Percentiles rank a stretch among this genome's conserved stretches.
phyloP scores from a whole-genome alignment of 2,888 invertebrate species.

The Sarcophaga variegata region DNA sequence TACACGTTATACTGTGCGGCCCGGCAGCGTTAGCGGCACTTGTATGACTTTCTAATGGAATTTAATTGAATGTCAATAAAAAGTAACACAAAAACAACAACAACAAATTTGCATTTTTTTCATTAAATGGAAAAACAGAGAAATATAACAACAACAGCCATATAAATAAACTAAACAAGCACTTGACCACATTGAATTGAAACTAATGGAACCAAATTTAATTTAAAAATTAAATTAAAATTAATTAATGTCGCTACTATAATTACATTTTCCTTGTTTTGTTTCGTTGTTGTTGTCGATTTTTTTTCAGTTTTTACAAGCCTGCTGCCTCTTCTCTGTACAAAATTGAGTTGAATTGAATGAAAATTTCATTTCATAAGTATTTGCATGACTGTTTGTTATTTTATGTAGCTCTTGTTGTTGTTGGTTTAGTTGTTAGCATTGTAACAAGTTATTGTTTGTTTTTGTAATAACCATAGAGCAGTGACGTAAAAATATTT shows the following conservation, averaged over 20 bases:
- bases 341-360: conserved; percentile 32
- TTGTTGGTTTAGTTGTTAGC: not conserved
- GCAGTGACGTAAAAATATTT: not conserved
- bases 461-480: not conserved
- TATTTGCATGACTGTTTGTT: too few species aligned
- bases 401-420: not conserved
- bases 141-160: not conserved
- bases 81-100: not conserved
- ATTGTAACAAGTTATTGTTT: not conserved
- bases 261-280: conserved; percentile 52
- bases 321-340: not conserved
- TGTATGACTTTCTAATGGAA: conserved; percentile 29
- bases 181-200: conserved; percentile 12
- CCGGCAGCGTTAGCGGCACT: conserved; percentile 11
- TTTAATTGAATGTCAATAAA: conserved; percentile 53
- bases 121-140: conserved; percentile 4
- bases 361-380: not conserved
- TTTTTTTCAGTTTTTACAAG: too few species aligned
- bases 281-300: too few species aligned
- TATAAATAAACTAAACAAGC: not conserved
- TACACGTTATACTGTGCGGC: conserved; percentile 6
- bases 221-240: conserved; percentile 17
- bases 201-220: not conserved
- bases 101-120: conserved; percentile 24
- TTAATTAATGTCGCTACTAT: conserved; percentile 33